Conservation (phyloP, 92 coral and sea anemone genomes). For the Phenganax stokvisi region DNA sequence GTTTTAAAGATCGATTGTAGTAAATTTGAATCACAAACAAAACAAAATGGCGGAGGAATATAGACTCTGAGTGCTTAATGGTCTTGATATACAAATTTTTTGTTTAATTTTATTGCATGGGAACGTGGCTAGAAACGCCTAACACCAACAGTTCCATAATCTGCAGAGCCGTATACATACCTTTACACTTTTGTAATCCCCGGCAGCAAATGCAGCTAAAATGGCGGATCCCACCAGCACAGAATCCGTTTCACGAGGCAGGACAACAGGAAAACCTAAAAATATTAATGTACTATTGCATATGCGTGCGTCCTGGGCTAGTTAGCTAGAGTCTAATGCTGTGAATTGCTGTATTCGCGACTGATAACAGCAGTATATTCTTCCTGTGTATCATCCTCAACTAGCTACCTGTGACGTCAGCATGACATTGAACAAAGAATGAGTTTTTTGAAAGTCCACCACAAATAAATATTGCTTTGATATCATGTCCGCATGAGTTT, state of each 20-base stretch:
- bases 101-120: neutral
- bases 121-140: no score
- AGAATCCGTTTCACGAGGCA: slow-evolving; percentile 76
- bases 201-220: slow-evolving; percentile 83
- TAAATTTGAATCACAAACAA: no score
- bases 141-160: neutral
- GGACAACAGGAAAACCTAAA: slow-evolving; percentile 74
- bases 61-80: no score
- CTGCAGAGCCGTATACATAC: slow-evolving; percentile 27
- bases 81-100: no score
- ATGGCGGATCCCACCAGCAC: slow-evolving; percentile 86
- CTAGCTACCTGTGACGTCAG: slow-evolving; percentile 75
- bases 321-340: neutral
- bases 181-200: slow-evolving; percentile 67
- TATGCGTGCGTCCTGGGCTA: neutral
- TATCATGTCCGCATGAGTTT: slow-evolving; percentile 68
- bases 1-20: no score
- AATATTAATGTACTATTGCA: neutral
- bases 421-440: slow-evolving; percentile 70
- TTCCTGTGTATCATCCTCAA: neutral
- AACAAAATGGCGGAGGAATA: no score
- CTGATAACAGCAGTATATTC: no score
- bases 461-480: slow-evolving; percentile 73
- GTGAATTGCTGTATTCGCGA: neutral
- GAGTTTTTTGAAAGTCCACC: slow-evolving; percentile 79